These are phyloP conservation scores for Sebastes vulpes DNA, from an alignment of 2,797 vertebrate genomes.

Conservation along the genomic window DNA sequence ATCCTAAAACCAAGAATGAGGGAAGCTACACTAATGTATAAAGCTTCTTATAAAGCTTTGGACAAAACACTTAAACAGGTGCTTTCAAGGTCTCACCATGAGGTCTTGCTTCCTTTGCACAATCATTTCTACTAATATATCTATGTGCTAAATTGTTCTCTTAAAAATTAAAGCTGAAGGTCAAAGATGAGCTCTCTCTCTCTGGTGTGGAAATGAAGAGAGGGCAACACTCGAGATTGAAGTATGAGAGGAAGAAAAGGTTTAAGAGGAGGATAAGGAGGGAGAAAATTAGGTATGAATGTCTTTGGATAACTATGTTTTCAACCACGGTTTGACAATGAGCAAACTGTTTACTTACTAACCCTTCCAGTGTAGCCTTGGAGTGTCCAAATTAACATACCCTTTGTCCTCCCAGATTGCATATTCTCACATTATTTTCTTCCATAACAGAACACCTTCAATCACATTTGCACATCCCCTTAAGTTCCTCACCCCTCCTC, in stretches of 20 bases:
- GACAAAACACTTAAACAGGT: background rate
- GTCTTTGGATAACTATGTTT: background rate
- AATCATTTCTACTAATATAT: background rate
- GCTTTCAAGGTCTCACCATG: background rate
- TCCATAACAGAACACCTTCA: background rate
- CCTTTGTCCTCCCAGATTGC: background rate
- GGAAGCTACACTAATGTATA: background rate
- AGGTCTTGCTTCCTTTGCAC: background rate
- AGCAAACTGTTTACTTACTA: background rate
- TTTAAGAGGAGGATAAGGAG: background rate
- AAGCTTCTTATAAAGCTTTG: background rate
- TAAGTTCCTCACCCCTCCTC: background rate
- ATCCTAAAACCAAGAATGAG: background rate
- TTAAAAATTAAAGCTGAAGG: background rate
- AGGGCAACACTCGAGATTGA: background rate
- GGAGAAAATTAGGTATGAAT: background rate
- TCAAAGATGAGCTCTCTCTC: background rate
- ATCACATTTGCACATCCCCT: background rate
- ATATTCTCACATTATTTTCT: background rate
- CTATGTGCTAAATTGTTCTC: background rate
- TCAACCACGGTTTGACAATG: background rate
- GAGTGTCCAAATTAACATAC: background rate
- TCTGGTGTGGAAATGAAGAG: background rate
- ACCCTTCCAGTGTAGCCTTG: background rate
- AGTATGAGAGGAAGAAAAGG: background rate